Conservation (phyloP, 2,888 invertebrate genomes). For the Phyllotreta striolata region DNA sequence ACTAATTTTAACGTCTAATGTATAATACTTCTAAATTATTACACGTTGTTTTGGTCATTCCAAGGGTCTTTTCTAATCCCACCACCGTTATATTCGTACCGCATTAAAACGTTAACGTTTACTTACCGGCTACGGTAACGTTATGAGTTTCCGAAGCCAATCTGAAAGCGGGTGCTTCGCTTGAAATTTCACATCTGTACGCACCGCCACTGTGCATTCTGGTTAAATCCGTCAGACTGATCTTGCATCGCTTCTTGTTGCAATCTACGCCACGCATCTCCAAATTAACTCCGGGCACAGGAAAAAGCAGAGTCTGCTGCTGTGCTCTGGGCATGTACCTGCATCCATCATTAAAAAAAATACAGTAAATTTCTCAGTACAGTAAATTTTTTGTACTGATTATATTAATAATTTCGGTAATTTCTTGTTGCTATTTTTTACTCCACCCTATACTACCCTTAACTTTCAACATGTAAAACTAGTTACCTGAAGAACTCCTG, state of each 20-base stretch:
- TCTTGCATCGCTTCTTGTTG: conserved; percentile 55
- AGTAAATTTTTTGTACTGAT: too few species aligned
- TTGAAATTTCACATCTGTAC: conserved; percentile 70
- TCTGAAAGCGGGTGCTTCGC: conserved; percentile 68
- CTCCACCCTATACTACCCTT: too few species aligned
- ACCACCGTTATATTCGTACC: too few species aligned
- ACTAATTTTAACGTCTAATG: too few species aligned
- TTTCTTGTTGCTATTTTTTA: too few species aligned
- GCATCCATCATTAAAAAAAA: neutral
- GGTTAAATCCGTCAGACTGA: conserved; percentile 58
- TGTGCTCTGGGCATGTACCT: conserved; percentile 54
- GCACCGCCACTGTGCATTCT: conserved; percentile 62
- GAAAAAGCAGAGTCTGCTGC: conserved; percentile 50
- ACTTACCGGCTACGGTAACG: conserved; percentile 68
- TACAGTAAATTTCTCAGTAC: too few species aligned
- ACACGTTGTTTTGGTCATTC: too few species aligned
- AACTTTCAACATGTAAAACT: too few species aligned
- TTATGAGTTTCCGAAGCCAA: conserved; percentile 67
- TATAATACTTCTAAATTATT: too few species aligned
- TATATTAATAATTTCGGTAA: too few species aligned
- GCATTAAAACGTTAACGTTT: neutral
- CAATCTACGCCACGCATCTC: conserved; percentile 52
- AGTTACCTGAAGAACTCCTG: conserved; percentile 54
- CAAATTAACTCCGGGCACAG: conserved; percentile 58
- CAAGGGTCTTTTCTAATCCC: too few species aligned